phyloP scores from a whole-genome alignment of 1,140 invertebrate species.

The Drosophila asahinai region DNA sequence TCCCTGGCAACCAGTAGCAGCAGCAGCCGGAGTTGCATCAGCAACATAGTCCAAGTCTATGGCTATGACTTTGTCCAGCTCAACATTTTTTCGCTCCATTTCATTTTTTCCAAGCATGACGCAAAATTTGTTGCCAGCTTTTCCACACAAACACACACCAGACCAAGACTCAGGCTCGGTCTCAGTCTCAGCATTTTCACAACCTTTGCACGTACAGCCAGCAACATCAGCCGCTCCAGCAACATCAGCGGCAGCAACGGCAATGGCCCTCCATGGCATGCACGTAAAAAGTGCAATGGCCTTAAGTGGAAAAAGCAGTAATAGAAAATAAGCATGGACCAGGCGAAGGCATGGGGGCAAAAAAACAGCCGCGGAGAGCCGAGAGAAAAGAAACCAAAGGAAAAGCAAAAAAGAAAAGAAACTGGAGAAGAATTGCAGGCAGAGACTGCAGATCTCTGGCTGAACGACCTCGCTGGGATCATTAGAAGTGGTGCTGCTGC shows the following conservation, averaged over 20 bases:
- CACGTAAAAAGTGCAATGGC: conserved; percentile 84
- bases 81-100: conserved; percentile 82
- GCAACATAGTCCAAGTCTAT: conserved; percentile 40
- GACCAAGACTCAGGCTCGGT: conserved; percentile 24
- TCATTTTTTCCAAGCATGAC: conserved; percentile 83
- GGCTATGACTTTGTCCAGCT: conserved; percentile 78
- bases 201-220: conserved; percentile 80
- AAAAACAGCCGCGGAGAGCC: conserved; percentile 38
- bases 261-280: conserved; percentile 83
- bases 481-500: conserved; percentile 78
- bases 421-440: conserved; percentile 51
- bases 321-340: conserved; percentile 83
- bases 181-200: conserved; percentile 77
- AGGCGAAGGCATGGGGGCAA: conserved; percentile 49
- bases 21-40: conserved; percentile 15
- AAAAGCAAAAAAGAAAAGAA: conserved; percentile 45
- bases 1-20: conserved; percentile 53
- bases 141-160: conserved; percentile 59
- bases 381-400: conserved; percentile 58
- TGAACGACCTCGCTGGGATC: conserved; percentile 80
- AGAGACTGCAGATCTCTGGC: conserved; percentile 57
- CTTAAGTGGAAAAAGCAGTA: conserved; percentile 84
- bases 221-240: conserved; percentile 39
- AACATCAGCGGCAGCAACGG: conserved; percentile 64
- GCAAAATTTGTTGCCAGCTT: conserved; percentile 83